Evolutionary conservation across 2,797 vertebrate species (phyloP).

Genomic region (Megaceryle alcyon): DNA sequence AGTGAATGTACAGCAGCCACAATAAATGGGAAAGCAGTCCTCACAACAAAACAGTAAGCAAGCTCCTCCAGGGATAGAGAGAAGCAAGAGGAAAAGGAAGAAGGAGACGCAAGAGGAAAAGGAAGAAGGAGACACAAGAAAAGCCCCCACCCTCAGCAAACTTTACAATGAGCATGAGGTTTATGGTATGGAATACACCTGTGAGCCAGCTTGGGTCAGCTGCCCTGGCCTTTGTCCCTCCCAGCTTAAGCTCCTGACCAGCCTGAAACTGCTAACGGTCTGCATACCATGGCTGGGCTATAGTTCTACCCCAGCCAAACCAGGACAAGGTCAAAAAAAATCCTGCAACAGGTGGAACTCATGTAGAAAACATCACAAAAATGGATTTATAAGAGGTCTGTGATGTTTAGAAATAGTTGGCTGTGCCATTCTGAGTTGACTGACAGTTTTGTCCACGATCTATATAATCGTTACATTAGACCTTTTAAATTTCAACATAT

Average conservation of each 20-base stretch:
- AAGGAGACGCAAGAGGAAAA: not conserved
- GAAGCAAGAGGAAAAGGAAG: not conserved
- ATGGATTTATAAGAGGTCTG: not conserved
- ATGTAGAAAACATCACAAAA: not conserved
- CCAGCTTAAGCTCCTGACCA: not conserved
- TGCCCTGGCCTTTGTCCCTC: not conserved
- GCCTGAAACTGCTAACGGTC: not conserved
- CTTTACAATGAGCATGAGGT: not conserved
- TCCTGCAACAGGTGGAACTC: not conserved
- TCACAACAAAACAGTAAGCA: not conserved
- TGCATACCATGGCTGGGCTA: not conserved
- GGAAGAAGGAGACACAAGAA: not conserved
- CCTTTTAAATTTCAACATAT: conserved; percentile 22
- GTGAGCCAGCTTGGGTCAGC: not conserved
- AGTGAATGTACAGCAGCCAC: not conserved
- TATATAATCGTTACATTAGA: not conserved
- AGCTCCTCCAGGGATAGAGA: not conserved
- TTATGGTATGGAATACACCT: not conserved
- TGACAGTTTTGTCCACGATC: not conserved
- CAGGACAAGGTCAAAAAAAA: not conserved
- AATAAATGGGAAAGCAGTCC: not conserved
- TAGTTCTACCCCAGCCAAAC: not conserved
- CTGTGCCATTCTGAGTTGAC: not conserved
- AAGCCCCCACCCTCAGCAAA: not conserved
- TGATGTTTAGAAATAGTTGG: not conserved